Evolutionary conservation across 2,888 invertebrate genomes (phyloP).

Genomic region (Pammene fasciana): DNA sequence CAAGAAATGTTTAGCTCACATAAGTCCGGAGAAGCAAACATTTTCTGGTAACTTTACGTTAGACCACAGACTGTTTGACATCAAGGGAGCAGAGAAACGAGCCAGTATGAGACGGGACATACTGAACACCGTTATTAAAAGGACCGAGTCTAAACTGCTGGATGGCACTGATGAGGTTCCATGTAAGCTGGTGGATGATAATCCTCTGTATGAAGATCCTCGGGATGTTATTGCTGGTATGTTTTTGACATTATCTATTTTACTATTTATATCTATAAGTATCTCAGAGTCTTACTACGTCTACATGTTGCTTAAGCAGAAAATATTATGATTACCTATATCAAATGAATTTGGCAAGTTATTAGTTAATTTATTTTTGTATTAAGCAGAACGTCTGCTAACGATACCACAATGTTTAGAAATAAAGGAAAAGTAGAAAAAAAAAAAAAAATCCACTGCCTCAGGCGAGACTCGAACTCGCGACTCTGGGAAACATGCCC

Average conservation of each 20-base stretch:
- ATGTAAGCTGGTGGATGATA: slow-evolving; percentile 52
- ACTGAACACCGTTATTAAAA: slow-evolving; percentile 64
- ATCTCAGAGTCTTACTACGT: too few relatives aligned
- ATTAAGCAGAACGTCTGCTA: too few relatives aligned
- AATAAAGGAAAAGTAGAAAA: too few relatives aligned
- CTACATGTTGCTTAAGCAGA: too few relatives aligned
- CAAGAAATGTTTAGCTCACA: slow-evolving; percentile 49
- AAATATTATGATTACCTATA: too few relatives aligned
- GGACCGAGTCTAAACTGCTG: slow-evolving; percentile 60
- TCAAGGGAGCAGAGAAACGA: slow-evolving; percentile 55
- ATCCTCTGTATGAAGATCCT: slow-evolving; percentile 75
- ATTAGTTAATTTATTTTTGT: too few relatives aligned
- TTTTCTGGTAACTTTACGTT: slow-evolving; percentile 69
- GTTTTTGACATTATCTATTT: background rate
- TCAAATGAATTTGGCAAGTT: too few relatives aligned
- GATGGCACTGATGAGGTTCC: slow-evolving; percentile 49
- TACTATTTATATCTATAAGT: background rate
- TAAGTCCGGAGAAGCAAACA: slow-evolving; percentile 59
- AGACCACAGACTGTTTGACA: slow-evolving; percentile 57
- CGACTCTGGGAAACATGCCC: too few relatives aligned
- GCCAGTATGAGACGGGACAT: slow-evolving; percentile 70
- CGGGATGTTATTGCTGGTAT: slow-evolving; percentile 70
- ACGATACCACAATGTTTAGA: too few relatives aligned
- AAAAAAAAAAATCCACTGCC: too few relatives aligned
- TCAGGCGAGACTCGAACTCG: too few relatives aligned